Percentiles rank a stretch among this genome's conserved stretches.
These are phyloP conservation scores for Muscicapa adusta DNA, from an alignment of 2,113 vertebrate species.

Conservation along the genomic window DNA sequence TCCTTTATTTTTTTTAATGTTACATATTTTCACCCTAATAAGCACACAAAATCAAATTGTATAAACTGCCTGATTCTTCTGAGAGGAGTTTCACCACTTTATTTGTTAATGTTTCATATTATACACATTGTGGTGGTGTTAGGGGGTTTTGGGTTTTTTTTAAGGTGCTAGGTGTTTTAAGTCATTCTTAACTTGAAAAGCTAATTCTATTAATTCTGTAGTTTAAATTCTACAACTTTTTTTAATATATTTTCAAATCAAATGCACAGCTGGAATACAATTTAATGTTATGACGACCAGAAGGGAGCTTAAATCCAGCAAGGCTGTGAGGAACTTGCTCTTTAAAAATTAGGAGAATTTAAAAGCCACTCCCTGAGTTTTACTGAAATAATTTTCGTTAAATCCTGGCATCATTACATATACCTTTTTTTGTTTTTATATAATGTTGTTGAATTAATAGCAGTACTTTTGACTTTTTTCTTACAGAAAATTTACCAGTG, in stretches of 20 bases:
- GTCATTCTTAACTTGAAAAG: background rate
- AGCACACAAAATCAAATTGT: background rate
- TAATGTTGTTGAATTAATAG: background rate
- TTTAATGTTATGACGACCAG: background rate
- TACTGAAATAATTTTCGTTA: background rate
- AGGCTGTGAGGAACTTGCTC: background rate
- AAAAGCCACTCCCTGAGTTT: background rate
- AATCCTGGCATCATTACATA: background rate
- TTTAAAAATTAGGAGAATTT: background rate
- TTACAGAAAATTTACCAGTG: background rate
- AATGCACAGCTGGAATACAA: background rate
- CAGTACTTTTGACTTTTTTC: background rate
- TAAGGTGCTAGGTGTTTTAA: background rate
- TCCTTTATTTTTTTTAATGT: background rate
- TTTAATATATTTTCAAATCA: background rate
- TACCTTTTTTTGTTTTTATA: background rate
- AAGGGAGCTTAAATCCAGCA: background rate
- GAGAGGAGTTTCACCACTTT: background rate
- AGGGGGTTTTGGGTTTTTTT: accelerated
- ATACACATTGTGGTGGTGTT: background rate
- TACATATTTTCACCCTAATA: background rate
- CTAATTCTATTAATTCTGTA: background rate
- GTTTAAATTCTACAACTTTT: background rate
- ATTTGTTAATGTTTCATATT: background rate
- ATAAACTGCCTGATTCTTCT: background rate